Evolutionary conservation across 1,140 invertebrate genomes (phyloP).

Genomic region (Trigoniulus corallinus): DNA sequence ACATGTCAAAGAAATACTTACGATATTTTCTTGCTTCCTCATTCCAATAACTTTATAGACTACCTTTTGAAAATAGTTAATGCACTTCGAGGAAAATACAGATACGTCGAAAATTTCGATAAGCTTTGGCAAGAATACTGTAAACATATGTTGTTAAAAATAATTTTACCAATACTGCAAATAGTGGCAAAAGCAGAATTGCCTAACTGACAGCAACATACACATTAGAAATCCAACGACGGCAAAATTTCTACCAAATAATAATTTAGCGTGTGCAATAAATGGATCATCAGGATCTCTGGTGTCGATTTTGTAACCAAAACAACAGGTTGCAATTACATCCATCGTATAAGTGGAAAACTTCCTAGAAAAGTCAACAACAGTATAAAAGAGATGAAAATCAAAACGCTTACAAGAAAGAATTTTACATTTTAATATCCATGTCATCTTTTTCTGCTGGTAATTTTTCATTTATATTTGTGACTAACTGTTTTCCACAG

Average conservation of each 20-base stretch:
- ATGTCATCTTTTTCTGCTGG: neutral
- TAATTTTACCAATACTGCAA: neutral
- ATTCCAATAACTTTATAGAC: neutral
- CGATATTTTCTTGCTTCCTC: neutral
- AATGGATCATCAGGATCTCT: neutral
- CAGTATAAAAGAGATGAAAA: neutral
- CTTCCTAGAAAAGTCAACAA: neutral
- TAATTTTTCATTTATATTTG: neutral
- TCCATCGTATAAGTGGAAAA: neutral
- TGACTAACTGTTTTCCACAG: neutral
- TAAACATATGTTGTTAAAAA: neutral
- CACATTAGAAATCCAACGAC: neutral
- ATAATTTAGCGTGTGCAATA: neutral
- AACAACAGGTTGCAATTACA: neutral
- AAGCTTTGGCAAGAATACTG: neutral
- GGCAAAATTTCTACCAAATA: neutral
- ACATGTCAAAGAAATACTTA: neutral
- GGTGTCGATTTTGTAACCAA: neutral
- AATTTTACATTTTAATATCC: neutral
- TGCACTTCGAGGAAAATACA: neutral
- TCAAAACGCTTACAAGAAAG: neutral
- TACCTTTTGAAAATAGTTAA: neutral
- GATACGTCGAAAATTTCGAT: neutral
- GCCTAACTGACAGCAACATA: neutral
- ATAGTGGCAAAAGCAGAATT: neutral